phyloP scores from a whole-genome alignment of 1,140 invertebrate species.

The Philopotamus ludificatus region DNA sequence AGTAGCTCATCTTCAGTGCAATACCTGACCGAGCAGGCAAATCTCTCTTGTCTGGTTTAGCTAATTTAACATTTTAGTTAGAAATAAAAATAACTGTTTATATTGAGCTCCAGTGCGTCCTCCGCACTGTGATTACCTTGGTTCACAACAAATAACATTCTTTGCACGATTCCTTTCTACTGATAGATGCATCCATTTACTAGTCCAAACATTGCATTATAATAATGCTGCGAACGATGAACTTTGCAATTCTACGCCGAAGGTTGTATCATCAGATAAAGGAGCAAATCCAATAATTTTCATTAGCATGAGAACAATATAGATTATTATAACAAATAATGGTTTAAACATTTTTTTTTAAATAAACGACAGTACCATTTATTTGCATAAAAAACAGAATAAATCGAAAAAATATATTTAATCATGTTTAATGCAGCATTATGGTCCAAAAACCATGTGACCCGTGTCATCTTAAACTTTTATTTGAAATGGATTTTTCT shows the following conservation, averaged over 20 bases:
- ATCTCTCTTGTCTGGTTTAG: slow-evolving; percentile 15
- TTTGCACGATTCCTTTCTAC: slow-evolving; percentile 35
- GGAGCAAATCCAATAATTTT: no score
- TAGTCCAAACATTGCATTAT: slow-evolving; percentile 32
- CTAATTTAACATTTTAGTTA: slow-evolving; percentile 6
- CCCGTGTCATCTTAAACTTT: no score
- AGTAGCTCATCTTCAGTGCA: slow-evolving; percentile 30
- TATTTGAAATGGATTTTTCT: no score
- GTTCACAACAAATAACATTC: slow-evolving; percentile 31
- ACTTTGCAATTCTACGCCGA: slow-evolving; percentile 12
- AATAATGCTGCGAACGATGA: slow-evolving; percentile 32
- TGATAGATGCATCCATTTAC: slow-evolving; percentile 28
- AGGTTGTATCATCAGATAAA: slow-evolving; percentile 17
- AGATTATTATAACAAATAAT: no score
- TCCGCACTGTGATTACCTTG: slow-evolving; percentile 33
- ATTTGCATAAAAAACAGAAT: no score
- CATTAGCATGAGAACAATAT: no score
- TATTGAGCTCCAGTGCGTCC: not conserved
- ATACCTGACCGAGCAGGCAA: slow-evolving; percentile 25
- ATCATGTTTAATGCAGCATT: no score
- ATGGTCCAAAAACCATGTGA: no score
- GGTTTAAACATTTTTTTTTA: no score
- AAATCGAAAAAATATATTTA: no score
- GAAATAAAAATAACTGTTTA: not conserved
- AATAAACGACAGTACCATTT: no score